Evolutionary conservation across 1,140 invertebrate species (phyloP).

Genomic region (Maconellicoccus hirsutus): DNA sequence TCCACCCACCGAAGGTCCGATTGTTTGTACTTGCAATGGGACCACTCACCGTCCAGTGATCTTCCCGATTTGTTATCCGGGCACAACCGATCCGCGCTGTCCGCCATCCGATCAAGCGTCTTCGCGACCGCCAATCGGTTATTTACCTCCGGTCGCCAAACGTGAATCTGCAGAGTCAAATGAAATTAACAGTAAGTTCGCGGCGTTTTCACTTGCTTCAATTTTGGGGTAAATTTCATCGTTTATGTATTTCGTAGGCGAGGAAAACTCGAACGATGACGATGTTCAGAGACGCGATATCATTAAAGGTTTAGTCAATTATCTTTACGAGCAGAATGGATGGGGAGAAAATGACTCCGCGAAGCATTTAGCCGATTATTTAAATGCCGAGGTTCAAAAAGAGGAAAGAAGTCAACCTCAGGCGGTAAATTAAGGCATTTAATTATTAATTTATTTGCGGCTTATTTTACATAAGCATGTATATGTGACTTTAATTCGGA

Average conservation of each 20-base stretch:
- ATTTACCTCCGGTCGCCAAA: slow-evolving; percentile 22
- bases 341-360: slow-evolving; percentile 9
- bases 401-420: background rate
- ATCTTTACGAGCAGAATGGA: slow-evolving; percentile 23
- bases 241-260: background rate
- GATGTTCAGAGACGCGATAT: slow-evolving; percentile 12
- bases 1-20: slow-evolving; percentile 27
- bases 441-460: slow-evolving; percentile 11
- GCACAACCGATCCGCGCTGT: slow-evolving; percentile 32
- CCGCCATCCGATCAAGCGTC: slow-evolving; percentile 30
- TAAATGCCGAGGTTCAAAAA: slow-evolving; percentile 24
- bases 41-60: slow-evolving; percentile 27
- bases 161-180: background rate
- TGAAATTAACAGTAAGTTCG: background rate
- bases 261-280: background rate
- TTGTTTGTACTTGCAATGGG: slow-evolving; percentile 30
- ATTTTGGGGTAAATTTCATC: too few relatives aligned
- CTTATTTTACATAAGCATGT: background rate
- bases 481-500: background rate
- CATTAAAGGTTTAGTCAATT: background rate
- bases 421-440: background rate
- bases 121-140: slow-evolving; percentile 26
- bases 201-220: background rate
- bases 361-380: slow-evolving; percentile 28
- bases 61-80: slow-evolving; percentile 31